Base-by-base conservation (phyloP, 2,888 invertebrate genomes). In the Eristalis tenax region DNA sequence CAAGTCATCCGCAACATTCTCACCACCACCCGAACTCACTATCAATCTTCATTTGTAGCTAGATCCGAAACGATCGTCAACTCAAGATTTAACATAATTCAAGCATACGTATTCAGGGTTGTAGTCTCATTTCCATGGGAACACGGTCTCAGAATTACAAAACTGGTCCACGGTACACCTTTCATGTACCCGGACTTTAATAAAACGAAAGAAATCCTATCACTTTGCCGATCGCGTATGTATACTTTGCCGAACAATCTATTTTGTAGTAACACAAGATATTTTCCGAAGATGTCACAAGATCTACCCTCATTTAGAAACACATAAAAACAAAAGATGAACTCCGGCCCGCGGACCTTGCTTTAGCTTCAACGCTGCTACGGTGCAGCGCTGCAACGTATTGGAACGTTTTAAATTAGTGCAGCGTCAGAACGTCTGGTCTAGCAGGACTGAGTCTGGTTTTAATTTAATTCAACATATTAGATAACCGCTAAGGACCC, bases 401-500 rank as follows among this genome's bases (percentile, higher is more conserved):
- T 18, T 18, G 64, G 11, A 66, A 40, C 66, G 65, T 63, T 87
- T 83, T 87, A 83, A 87, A 87, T 83, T 83, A 83, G 87, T 83
- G 73, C 71, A 87, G 87, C 87, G 87, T 87, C 87, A 87, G 68
- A 87, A 18, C 56, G 87, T 87, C 87, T 87, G 87, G 87, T 43
- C 43, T 15, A 75, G 73, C 82, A 43, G 65, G 50, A 50, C 50
- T 28, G 43, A 32, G 75, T 50, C 56, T 63, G 50, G 75, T 86
- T 63, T 80, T 80, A 73, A 83, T 80, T 83, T 80, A 83, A 83
- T 83, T 83, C 83, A 73, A 87, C 57, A 28, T 86, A 78, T 89
- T 83, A 81, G 88, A 86, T 86, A 89, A 88, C 83, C 86, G 76
- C 89, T 81, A 88, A 86, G 88, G 89, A 88, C 81, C 82, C 82